Evolutionary conservation across 2,888 invertebrate species (phyloP).

Genomic region (Busseola fusca): DNA sequence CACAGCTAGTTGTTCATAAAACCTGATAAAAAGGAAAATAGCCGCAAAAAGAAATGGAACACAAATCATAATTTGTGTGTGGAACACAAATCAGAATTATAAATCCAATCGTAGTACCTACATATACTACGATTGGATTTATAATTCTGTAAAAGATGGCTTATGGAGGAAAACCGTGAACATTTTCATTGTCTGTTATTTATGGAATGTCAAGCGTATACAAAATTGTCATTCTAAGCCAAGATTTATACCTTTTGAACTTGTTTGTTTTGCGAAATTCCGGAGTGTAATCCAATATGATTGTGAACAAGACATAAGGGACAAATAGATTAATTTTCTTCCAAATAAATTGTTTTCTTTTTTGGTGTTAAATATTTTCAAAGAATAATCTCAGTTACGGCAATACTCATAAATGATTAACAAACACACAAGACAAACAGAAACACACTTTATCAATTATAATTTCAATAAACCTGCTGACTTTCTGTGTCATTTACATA

Average conservation of each 20-base stretch:
- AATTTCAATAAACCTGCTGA: constrained; percentile 31
- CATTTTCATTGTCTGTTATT: background rate
- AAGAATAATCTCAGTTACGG: constrained; percentile 15
- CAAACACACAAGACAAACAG: constrained; percentile 31
- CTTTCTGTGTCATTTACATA: constrained; percentile 46
- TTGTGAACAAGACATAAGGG: background rate
- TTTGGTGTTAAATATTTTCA: background rate
- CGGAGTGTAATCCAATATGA: constrained; percentile 1
- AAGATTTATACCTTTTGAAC: background rate
- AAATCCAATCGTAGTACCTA: no score
- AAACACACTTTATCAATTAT: constrained; percentile 62
- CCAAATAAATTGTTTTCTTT: background rate
- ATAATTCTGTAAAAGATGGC: background rate
- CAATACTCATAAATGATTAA: constrained; percentile 9
- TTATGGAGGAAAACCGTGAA: background rate
- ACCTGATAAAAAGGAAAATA: constrained; percentile 3
- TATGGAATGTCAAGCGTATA: background rate
- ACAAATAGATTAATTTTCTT: background rate
- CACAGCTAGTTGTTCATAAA: constrained; percentile 14
- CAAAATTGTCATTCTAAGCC: constrained; percentile 12
- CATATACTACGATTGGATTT: constrained; percentile 2
- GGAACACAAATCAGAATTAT: background rate
- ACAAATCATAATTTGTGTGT: no score
- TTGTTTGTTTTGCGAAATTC: constrained; percentile 4
- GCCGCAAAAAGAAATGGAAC: background rate